A percentile compares a stretch with the other conserved stretches of the same genome.
These are phyloP conservation scores for Vanacampus margaritifer DNA, from an alignment of 2,113 vertebrate genomes.

Conservation along the genomic window DNA sequence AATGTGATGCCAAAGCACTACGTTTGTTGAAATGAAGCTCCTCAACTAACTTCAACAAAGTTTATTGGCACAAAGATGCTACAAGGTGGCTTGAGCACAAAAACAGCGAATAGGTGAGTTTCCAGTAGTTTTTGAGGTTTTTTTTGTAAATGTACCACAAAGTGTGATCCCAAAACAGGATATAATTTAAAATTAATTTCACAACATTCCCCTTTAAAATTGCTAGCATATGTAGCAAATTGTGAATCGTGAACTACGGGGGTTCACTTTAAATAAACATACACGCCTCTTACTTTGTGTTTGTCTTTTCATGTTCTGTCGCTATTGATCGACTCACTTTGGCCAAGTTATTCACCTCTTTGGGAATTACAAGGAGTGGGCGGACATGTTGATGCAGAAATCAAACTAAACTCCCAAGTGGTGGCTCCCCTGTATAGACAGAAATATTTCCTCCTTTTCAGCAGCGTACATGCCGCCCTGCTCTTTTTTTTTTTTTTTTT, in stretches of 20 bases:
- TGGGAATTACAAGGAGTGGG: slow-evolving; percentile 28
- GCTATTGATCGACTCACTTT: slow-evolving; percentile 28
- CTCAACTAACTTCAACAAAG: no score
- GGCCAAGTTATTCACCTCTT: slow-evolving; percentile 26
- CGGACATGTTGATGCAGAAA: slow-evolving; percentile 46
- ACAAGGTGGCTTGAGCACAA: no score
- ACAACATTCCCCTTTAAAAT: neutral
- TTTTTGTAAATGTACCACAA: no score
- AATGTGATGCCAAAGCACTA: no score
- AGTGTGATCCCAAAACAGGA: no score
- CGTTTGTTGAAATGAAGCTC: no score
- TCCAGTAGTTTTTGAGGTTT: no score
- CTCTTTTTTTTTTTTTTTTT: slow-evolving; percentile 4
- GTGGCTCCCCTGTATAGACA: slow-evolving; percentile 21
- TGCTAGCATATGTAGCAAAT: neutral
- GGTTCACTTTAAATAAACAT: neutral
- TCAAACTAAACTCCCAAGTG: slow-evolving; percentile 36
- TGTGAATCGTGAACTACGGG: neutral
- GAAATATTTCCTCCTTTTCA: neutral
- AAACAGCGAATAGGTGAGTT: no score
- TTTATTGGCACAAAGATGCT: no score
- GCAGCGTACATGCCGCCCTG: neutral
- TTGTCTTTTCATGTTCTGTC: slow-evolving; percentile 6
- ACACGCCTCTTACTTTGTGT: neutral
- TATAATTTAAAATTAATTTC: neutral